A percentile compares a stretch with the other conserved stretches of the same genome.
Evolutionary conservation across 2,888 invertebrate species (phyloP).

Genomic region (Chrysopilus asiliformis): DNA sequence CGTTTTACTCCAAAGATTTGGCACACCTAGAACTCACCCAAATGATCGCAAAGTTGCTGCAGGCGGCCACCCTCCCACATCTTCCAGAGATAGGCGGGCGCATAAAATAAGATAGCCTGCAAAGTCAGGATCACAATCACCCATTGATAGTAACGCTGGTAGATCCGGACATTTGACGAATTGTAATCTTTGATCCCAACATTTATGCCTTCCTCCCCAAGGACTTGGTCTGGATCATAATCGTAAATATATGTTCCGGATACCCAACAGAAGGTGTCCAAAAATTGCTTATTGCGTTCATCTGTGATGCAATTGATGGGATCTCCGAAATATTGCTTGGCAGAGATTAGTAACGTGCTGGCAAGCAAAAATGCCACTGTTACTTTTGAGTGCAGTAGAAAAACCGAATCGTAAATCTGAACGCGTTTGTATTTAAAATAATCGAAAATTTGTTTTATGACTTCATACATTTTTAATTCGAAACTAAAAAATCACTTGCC

Average conservation of each 20-base stretch:
- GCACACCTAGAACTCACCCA: slow-evolving; percentile 21
- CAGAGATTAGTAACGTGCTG: slow-evolving; percentile 60
- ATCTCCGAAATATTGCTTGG: slow-evolving; percentile 75
- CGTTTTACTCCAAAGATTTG: too few relatives aligned
- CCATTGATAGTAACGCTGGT: slow-evolving; percentile 34
- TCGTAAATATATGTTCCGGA: slow-evolving; percentile 52
- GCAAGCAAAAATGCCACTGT: slow-evolving; percentile 58
- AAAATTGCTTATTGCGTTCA: slow-evolving; percentile 42
- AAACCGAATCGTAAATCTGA: slow-evolving; percentile 62
- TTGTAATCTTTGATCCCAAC: slow-evolving; percentile 31
- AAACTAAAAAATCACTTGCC: too few relatives aligned
- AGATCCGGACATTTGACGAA: slow-evolving; percentile 31
- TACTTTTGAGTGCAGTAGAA: slow-evolving; percentile 59
- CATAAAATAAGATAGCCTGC: slow-evolving; percentile 27
- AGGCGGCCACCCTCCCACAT: slow-evolving; percentile 38
- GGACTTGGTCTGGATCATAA: slow-evolving; percentile 10
- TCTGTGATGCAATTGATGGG: slow-evolving; percentile 62
- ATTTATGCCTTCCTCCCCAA: slow-evolving; percentile 37
- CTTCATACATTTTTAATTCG: too few relatives aligned
- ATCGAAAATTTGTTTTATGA: too few relatives aligned
- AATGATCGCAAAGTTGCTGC: slow-evolving; percentile 27
- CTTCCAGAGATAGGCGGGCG: slow-evolving; percentile 33
- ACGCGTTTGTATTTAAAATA: slow-evolving; percentile 49
- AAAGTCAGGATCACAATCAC: slow-evolving; percentile 28
- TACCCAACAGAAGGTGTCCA: slow-evolving; percentile 70